Conservation (phyloP, 2,888 invertebrate species). For the Eristalinus sepulchralis region DNA sequence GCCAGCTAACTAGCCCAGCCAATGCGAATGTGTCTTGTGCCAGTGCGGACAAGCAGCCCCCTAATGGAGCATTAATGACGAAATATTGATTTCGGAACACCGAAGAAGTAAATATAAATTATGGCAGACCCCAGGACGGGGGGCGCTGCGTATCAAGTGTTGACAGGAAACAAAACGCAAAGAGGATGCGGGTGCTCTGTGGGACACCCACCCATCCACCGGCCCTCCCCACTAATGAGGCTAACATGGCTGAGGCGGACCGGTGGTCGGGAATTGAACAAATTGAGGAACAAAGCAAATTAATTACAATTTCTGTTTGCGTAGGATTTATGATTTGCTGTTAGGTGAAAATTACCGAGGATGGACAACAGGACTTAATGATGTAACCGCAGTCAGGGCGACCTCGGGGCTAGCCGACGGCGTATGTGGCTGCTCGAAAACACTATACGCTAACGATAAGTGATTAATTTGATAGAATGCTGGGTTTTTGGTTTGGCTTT, state of each 20-base stretch:
- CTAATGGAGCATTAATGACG: slow-evolving; percentile 63
- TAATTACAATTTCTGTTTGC: slow-evolving; percentile 55
- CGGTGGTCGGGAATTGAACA: slow-evolving; percentile 1
- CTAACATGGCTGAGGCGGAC: background rate
- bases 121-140: slow-evolving; percentile 8
- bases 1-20: slow-evolving; percentile 19
- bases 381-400: slow-evolving; percentile 12
- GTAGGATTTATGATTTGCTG: slow-evolving; percentile 49
- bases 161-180: slow-evolving; percentile 54
- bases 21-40: background rate
- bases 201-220: background rate
- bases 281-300: slow-evolving; percentile 57
- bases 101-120: slow-evolving; percentile 54
- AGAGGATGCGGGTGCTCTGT: slow-evolving; percentile 18
- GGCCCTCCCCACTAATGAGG: slow-evolving; percentile 31
- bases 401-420: background rate
- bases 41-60: slow-evolving; percentile 39
- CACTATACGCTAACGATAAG: slow-evolving; percentile 12
- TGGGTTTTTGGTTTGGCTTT: background rate
- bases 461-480: slow-evolving; percentile 21
- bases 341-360: slow-evolving; percentile 34
- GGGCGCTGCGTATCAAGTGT: slow-evolving; percentile 32
- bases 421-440: background rate
- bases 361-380: slow-evolving; percentile 33
- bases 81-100: slow-evolving; percentile 64